Conservation (phyloP, 2,113 vertebrate genomes). For the Probosciger aterrimus region DNA sequence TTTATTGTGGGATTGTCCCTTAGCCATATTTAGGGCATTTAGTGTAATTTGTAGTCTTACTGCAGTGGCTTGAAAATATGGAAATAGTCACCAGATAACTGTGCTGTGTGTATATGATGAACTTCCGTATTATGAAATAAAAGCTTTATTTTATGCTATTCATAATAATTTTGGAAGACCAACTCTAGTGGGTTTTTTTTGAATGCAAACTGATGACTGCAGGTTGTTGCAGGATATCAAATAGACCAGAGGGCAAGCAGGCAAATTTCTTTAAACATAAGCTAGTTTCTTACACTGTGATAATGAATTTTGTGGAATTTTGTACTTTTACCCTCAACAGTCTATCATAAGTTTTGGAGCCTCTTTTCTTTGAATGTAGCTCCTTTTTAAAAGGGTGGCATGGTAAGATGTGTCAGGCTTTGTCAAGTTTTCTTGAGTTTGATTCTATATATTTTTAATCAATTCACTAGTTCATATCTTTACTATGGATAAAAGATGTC, state of each 20-base stretch:
- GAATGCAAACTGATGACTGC: neutral
- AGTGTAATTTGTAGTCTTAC: neutral
- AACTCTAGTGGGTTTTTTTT: neutral
- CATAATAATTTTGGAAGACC: neutral
- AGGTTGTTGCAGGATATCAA: neutral
- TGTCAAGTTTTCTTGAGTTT: neutral
- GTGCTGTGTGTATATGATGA: fast-evolving
- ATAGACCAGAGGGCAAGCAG: neutral
- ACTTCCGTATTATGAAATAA: neutral
- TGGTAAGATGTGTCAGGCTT: neutral
- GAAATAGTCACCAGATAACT: neutral
- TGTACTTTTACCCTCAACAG: neutral
- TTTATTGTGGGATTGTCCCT: neutral
- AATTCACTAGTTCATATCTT: neutral
- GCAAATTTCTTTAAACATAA: neutral
- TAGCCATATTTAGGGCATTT: neutral
- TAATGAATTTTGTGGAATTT: neutral
- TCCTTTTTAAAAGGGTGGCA: neutral
- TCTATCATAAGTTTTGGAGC: neutral
- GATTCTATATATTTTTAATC: neutral
- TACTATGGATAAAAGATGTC: neutral
- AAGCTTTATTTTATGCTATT: neutral
- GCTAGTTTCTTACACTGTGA: neutral
- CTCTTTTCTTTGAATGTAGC: neutral
- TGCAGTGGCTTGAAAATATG: neutral